Conservation (phyloP, 2,113 vertebrate species). For the Furnarius figulus region DNA sequence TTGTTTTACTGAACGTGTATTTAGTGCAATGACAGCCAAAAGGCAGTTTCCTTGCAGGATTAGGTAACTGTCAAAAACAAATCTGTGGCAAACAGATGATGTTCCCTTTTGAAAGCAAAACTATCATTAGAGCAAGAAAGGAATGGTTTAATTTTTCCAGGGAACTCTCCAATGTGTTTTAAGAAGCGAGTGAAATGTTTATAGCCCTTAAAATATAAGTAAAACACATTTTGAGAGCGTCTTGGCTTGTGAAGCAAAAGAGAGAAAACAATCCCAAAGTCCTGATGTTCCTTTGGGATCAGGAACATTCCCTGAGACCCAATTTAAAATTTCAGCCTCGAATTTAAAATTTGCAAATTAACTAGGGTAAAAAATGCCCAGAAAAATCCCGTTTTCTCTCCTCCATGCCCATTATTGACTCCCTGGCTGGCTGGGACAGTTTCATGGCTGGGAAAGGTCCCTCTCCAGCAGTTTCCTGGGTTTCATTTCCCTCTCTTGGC, state of each 20-base stretch:
- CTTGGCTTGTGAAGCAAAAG: background rate
- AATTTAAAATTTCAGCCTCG: background rate
- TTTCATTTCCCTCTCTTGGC: background rate
- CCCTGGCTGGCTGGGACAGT: background rate
- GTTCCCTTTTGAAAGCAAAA: background rate
- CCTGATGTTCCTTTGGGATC: accelerated
- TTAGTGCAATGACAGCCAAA: background rate
- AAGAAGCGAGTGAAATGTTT: background rate
- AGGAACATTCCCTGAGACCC: background rate
- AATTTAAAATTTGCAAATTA: background rate
- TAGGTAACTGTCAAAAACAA: background rate
- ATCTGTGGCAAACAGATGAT: background rate
- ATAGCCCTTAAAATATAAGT: background rate
- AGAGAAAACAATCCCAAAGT: background rate
- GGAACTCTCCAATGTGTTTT: background rate
- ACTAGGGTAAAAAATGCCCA: background rate
- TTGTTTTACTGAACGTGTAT: background rate
- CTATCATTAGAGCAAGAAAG: background rate
- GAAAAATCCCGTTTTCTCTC: background rate
- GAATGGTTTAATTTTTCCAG: background rate
- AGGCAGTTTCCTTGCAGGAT: background rate
- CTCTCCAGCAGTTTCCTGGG: background rate
- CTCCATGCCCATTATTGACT: background rate
- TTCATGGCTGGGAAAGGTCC: background rate
- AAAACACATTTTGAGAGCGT: background rate